Percentiles rank a stretch among this genome's conserved stretches.
These are phyloP conservation scores for Epinotia brunnichana DNA, from an alignment of 2,888 invertebrate species.

Conservation along the genomic window DNA sequence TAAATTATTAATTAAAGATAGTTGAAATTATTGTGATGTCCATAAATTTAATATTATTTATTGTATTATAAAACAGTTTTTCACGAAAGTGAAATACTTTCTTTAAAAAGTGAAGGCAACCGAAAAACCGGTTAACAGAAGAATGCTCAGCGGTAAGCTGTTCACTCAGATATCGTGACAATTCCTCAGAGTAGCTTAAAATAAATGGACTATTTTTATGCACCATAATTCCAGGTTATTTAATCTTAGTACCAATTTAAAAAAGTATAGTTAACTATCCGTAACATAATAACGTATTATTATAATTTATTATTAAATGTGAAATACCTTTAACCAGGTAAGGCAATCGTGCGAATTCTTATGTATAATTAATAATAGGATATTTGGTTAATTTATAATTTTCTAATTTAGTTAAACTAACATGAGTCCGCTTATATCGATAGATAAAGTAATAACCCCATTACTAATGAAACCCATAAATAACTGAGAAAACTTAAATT, in stretches of 20 bases:
- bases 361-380: constrained; percentile 23
- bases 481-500: neutral
- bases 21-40: too few relatives aligned
- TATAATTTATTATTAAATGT: constrained; percentile 29
- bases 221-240: neutral
- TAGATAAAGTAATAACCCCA: neutral
- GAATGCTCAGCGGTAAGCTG: too few relatives aligned
- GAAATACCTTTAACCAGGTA: constrained; percentile 36
- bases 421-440: constrained; percentile 3
- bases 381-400: constrained; percentile 24
- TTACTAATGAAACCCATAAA: too few relatives aligned
- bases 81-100: too few relatives aligned
- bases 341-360: constrained; percentile 40
- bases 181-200: neutral
- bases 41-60: too few relatives aligned
- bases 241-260: constrained; percentile 12
- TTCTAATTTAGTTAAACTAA: constrained; percentile 7
- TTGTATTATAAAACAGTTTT: too few relatives aligned
- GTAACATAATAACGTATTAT: constrained; percentile 12
- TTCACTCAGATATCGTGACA: too few relatives aligned
- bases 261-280: constrained; percentile 18
- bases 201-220: neutral
- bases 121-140: too few relatives aligned
- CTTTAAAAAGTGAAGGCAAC: too few relatives aligned
- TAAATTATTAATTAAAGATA: too few relatives aligned